Evolutionary conservation across 2,797 vertebrate genomes (phyloP).

Genomic region (Acomys russatus): DNA sequence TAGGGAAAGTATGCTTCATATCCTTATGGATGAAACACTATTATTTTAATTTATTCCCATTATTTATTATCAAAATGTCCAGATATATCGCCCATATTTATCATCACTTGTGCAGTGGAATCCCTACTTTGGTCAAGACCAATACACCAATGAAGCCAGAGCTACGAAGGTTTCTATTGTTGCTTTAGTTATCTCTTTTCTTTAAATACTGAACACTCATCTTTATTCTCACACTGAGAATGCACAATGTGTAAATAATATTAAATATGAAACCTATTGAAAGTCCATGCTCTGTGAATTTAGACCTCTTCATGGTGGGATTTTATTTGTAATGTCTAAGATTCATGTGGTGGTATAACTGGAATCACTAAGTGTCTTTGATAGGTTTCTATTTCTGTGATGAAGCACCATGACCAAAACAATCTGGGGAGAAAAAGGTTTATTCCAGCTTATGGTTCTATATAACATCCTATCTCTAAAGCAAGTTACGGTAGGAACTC

Average conservation of each 20-base stretch:
- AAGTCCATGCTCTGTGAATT: background rate
- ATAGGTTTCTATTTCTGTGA: background rate
- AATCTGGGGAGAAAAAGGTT: background rate
- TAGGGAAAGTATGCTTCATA: conserved; percentile 37
- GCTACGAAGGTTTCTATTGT: background rate
- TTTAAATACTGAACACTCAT: conserved; percentile 35
- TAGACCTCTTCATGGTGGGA: background rate
- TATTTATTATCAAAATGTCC: conserved; percentile 57
- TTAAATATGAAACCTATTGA: conserved; percentile 22
- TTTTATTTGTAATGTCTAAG: background rate
- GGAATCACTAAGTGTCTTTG: background rate
- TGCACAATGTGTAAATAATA: conserved; percentile 42
- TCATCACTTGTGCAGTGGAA: conserved; percentile 3
- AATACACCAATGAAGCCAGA: background rate
- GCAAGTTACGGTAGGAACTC: background rate
- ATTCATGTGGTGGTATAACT: background rate
- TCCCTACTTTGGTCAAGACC: conserved; percentile 16
- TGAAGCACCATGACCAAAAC: background rate
- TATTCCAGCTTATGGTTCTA: background rate
- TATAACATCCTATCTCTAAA: background rate
- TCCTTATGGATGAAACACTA: conserved; percentile 54
- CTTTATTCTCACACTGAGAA: conserved; percentile 31
- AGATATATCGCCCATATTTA: conserved; percentile 69
- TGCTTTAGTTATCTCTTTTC: background rate
- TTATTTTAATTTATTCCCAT: background rate